Percentiles rank a stretch among this genome's conserved stretches.
Evolutionary conservation across 2,888 invertebrate species (phyloP).

Genomic region (Venusia cambrica): DNA sequence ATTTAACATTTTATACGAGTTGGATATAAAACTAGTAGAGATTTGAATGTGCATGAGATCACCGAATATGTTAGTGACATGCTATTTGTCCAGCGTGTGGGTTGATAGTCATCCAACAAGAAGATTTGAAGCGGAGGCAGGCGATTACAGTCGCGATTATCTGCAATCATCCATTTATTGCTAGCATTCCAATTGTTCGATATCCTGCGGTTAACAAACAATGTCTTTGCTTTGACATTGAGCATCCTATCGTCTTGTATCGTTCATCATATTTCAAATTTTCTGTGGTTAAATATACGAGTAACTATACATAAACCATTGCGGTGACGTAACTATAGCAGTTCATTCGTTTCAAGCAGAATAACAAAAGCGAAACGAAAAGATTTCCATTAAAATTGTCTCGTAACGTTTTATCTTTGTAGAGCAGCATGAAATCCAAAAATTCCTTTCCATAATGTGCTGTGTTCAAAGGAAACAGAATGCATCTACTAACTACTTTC

Average conservation of each 20-base stretch:
- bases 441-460: no score
- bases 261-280: neutral
- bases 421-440: no score
- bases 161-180: conserved; percentile 35
- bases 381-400: no score
- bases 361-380: no score
- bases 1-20: conserved; percentile 11
- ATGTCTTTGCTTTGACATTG: conserved; percentile 22
- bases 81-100: conserved; percentile 1
- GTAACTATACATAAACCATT: no score
- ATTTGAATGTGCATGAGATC: neutral
- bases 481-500: no score
- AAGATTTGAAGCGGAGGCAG: conserved; percentile 15
- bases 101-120: conserved; percentile 7
- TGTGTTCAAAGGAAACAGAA: no score
- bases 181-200: conserved; percentile 35
- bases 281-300: neutral
- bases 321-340: no score
- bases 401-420: no score
- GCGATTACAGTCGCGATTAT: conserved; percentile 18
- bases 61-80: neutral
- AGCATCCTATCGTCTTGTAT: conserved; percentile 15
- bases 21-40: neutral
- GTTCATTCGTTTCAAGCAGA: no score
- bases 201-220: conserved; percentile 32